Evolutionary conservation across 1,140 invertebrate genomes (phyloP).

Genomic region (Mizuhopecten yessoensis): DNA sequence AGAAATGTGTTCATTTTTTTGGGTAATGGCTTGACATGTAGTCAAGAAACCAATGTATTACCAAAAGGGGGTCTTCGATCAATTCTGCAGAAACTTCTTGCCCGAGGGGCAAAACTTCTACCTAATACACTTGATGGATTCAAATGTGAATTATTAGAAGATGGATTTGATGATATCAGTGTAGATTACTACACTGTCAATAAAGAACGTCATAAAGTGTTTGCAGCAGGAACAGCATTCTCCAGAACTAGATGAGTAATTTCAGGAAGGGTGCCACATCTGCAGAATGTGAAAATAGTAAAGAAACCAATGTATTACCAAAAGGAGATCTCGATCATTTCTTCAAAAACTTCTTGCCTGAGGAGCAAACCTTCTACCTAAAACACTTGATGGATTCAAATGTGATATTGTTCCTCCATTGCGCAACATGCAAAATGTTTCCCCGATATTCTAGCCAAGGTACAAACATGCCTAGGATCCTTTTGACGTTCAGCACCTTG

Average conservation of each 20-base stretch:
- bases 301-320: slow-evolving; percentile 16
- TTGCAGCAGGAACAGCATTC: neutral
- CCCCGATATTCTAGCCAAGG: neutral
- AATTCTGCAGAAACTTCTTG: slow-evolving; percentile 31
- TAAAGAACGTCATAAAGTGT: neutral
- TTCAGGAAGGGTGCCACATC: too few relatives aligned
- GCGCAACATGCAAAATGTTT: neutral
- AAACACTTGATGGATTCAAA: slow-evolving; percentile 4
- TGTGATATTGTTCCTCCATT: slow-evolving; percentile 35
- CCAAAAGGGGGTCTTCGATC: neutral
- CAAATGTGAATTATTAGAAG: slow-evolving; percentile 5
- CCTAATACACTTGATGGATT: neutral
- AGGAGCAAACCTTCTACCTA: slow-evolving; percentile 13
- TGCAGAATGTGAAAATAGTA: too few relatives aligned
- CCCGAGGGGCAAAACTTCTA: slow-evolving; percentile 21
- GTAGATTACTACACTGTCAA: too few relatives aligned
- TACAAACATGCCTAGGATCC: neutral
- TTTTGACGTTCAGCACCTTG: slow-evolving; percentile 6
- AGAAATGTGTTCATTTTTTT: too few relatives aligned
- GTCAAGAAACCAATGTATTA: slow-evolving; percentile 15
- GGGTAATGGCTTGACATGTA: too few relatives aligned
- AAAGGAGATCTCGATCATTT: neutral
- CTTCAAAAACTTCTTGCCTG: slow-evolving; percentile 28
- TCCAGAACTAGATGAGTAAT: too few relatives aligned
- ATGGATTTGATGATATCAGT: neutral